Conservation (phyloP, 2,797 vertebrate genomes). For the Oryzias sinensis region DNA sequence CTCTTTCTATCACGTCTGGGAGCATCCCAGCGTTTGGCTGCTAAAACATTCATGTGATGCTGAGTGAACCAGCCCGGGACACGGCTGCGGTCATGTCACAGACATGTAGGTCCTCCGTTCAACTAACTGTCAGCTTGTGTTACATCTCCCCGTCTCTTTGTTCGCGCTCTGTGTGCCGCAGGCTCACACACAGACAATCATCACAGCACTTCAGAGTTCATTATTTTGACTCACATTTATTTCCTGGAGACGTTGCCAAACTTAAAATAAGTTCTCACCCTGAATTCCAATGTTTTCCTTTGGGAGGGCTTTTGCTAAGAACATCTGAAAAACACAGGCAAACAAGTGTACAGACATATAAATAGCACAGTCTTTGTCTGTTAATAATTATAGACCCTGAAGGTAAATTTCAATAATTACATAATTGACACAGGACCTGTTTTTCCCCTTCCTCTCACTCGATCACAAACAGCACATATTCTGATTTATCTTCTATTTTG, state of each 20-base stretch:
- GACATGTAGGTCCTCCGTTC: not conserved
- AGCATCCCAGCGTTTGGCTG: not conserved
- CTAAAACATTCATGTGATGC: not conserved
- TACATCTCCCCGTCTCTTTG: not conserved
- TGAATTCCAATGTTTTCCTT: not conserved
- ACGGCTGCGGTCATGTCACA: not conserved
- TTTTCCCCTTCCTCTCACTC: not conserved
- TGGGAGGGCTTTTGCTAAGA: not conserved
- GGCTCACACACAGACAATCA: no score
- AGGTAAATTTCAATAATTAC: not conserved
- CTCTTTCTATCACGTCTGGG: not conserved
- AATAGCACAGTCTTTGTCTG: not conserved
- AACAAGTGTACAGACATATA: not conserved
- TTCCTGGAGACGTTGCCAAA: not conserved
- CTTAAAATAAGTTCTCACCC: not conserved
- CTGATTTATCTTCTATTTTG: not conserved
- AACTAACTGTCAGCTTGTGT: slow-evolving; percentile 2
- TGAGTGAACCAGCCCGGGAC: not conserved
- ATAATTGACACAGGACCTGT: not conserved
- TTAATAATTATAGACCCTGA: not conserved
- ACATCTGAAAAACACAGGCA: no score
- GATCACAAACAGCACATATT: not conserved
- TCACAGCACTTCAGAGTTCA: not conserved
- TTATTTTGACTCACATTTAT: not conserved
- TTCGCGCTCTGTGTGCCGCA: not conserved